Base-by-base conservation (phyloP, 1,140 invertebrate genomes). In the Brachionus calyciflorus region DNA sequence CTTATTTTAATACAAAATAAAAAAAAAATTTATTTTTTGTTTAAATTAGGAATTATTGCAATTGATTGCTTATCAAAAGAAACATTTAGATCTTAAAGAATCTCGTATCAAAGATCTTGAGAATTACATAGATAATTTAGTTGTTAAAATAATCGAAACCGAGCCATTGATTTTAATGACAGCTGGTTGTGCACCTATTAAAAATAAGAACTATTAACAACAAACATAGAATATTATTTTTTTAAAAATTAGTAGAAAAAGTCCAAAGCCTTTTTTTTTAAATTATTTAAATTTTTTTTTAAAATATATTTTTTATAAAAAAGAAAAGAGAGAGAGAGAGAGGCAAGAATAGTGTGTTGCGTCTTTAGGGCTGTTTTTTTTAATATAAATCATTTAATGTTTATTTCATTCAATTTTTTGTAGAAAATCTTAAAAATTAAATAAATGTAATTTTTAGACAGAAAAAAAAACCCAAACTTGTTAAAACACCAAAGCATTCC, bases 31-130 rank as follows among this genome's bases (percentile, higher is more conserved):
- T 60, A 1, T n/a, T 40, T 33, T n/a, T 19, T 37, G 33, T 70
- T 17, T 48, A 33, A 19, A 9, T 24, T 17, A 70, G 55, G 73
- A 76, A 76, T 49, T 76, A 21, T 49, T 76, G 19, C 73, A 76
- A 33, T 28, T 76, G 30, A 76, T 76, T 21, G 73, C 73, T 3
- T 55, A 76, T 55, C 73, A 76, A 60, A 55, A 55, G 40, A 30
- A 55, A 55, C 28, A 55, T n/a, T 12, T 76, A 19, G 49, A 76
- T 46, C 24, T 48, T 17, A 55, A 55, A 46, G 73, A 76, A 55
- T 55, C 73, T 55, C 73, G 73, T 40, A 41, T 76, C 49, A 76
- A 76, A 57, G 73, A 76, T 60, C 49, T 76, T 46, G 73, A 76
- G 48, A 76, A 57, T 60, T 76, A 76, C 40, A 76, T 55, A 9